Conservation (phyloP, 2,888 invertebrate genomes). For the Apamea monoglypha region DNA sequence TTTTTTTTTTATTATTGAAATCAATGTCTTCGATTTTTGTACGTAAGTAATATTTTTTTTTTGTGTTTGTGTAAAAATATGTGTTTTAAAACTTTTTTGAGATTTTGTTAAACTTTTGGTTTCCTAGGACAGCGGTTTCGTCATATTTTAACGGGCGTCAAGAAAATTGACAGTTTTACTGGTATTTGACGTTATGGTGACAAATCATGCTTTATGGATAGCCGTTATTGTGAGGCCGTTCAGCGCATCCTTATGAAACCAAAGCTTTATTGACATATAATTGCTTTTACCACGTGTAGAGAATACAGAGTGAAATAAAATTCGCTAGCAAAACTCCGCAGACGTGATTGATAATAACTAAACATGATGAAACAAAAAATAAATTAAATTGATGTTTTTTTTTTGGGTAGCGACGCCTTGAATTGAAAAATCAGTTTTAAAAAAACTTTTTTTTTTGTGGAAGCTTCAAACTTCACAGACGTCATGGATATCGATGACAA, state of each 20-base stretch:
- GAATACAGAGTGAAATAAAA: too few species aligned
- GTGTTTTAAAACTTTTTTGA: neutral
- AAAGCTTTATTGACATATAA: neutral
- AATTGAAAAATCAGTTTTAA: too few species aligned
- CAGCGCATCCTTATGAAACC: neutral
- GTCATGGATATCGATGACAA: too few species aligned
- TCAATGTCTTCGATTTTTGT: conserved; percentile 39
- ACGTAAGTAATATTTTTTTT: neutral
- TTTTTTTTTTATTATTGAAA: conserved; percentile 29
- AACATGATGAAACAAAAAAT: too few species aligned
- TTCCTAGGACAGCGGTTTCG: neutral
- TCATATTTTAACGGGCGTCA: neutral
- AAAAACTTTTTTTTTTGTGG: too few species aligned
- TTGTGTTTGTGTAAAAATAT: conserved; percentile 7
- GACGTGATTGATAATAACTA: neutral
- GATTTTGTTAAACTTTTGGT: neutral
- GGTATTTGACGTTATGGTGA: too few species aligned
- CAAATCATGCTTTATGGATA: neutral
- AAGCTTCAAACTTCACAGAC: too few species aligned
- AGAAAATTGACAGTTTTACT: neutral
- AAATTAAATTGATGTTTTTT: too few species aligned
- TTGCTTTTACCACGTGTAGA: conserved; percentile 1
- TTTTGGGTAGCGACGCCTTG: too few species aligned
- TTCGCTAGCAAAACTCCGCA: neutral
- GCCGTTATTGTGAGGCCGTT: neutral